Conservation (phyloP, 1,140 invertebrate genomes). For the Cylas formicarius region DNA sequence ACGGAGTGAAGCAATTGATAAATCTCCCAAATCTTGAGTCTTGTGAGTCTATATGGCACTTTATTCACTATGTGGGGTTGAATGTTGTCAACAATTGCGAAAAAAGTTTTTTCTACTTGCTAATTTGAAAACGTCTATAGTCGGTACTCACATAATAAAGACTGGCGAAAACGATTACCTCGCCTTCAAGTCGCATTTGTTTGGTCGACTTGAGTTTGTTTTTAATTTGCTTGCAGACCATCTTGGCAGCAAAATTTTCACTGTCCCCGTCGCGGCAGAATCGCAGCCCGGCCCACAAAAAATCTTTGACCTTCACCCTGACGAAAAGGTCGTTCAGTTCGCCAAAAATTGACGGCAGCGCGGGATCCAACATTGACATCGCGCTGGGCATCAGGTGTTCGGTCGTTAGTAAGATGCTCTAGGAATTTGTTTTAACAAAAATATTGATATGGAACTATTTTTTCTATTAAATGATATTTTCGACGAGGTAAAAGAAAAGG, state of each 20-base stretch:
- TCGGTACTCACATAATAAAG: constrained; percentile 22
- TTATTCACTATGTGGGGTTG: too few relatives aligned
- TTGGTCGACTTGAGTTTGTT: constrained; percentile 13
- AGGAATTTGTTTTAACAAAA: too few relatives aligned
- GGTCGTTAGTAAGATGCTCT: constrained; percentile 20
- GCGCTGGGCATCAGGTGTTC: constrained; percentile 17
- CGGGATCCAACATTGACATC: constrained; percentile 18
- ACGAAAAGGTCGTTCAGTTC: constrained; percentile 26
- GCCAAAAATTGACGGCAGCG: constrained; percentile 21
- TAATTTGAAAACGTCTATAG: too few relatives aligned
- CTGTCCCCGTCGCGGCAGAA: constrained; percentile 25
- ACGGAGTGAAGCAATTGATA: too few relatives aligned
- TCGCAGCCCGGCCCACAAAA: constrained; percentile 24
- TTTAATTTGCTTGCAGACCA: constrained; percentile 24
- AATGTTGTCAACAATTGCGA: too few relatives aligned
- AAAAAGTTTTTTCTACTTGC: too few relatives aligned
- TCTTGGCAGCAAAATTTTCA: constrained; percentile 20
- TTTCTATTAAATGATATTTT: too few relatives aligned
- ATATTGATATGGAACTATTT: too few relatives aligned
- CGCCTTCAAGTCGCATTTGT: constrained; percentile 20
- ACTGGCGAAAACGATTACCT: constrained; percentile 24
- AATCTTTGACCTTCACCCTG: constrained; percentile 25
- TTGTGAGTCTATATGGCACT: too few relatives aligned
- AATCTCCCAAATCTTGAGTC: too few relatives aligned
- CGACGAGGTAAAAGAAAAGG: too few relatives aligned